Evolutionary conservation across 1,140 invertebrate genomes (phyloP).

Genomic region (Cotesia chilonis): DNA sequence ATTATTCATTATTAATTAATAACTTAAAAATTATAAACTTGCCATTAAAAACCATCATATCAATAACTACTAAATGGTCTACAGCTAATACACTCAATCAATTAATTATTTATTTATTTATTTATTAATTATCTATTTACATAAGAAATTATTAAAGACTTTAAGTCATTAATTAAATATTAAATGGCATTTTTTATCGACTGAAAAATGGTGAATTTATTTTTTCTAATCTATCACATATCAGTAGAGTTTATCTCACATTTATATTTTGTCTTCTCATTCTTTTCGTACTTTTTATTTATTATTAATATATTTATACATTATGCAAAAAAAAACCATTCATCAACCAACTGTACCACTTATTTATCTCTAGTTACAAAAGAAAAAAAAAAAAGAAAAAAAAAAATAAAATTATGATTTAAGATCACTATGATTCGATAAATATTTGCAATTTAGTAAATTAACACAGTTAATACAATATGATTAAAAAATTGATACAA

Average conservation of each 20-base stretch:
- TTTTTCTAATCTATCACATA: not conserved
- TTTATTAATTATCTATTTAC: not conserved
- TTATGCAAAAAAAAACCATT: no score
- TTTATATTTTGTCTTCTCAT: conserved; percentile 1
- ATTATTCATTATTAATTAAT: conserved; percentile 15
- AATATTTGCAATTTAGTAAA: no score
- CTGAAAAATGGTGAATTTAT: conserved; percentile 22
- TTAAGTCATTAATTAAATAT: conserved; percentile 27
- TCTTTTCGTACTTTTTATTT: not conserved
- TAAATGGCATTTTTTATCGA: conserved; percentile 20
- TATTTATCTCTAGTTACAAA: no score
- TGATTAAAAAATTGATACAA: no score
- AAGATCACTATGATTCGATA: no score
- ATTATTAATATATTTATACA: not conserved
- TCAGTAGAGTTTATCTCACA: not conserved
- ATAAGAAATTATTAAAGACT: conserved; percentile 11
- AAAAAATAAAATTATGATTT: no score
- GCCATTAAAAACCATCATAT: conserved; percentile 15
- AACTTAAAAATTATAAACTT: conserved; percentile 31
- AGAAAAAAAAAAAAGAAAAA: no score
- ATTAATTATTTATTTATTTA: conserved; percentile 6
- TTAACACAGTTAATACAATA: no score
- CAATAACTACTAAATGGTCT: conserved; percentile 23
- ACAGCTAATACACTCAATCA: not conserved
- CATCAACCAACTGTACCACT: no score